Conservation (phyloP, 2,888 invertebrate genomes). For the Limnephilus auricula region DNA sequence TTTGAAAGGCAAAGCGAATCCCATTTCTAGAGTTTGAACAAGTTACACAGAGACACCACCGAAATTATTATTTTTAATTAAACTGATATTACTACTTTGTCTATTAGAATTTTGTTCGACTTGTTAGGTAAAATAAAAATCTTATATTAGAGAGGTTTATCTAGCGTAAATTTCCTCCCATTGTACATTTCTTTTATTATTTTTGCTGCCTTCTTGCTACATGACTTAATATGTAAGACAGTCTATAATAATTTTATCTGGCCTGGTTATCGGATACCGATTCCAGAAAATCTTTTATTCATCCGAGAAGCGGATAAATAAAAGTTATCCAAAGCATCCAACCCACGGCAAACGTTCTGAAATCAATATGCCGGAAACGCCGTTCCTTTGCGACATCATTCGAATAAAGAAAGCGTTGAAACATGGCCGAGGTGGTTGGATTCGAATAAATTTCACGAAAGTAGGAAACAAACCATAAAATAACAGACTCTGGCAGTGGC, state of each 20-base stretch:
- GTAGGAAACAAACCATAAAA: slow-evolving; percentile 32
- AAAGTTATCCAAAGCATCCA: background rate
- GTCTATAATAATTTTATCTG: background rate
- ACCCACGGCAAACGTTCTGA: background rate
- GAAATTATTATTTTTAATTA: no score
- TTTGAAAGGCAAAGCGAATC: no score
- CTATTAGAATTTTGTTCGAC: background rate
- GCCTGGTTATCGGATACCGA: background rate
- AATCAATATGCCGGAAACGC: slow-evolving; percentile 23
- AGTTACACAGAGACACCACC: no score
- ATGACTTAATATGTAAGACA: background rate
- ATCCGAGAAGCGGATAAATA: background rate
- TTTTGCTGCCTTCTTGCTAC: background rate
- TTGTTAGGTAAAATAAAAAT: background rate
- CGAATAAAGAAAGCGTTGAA: slow-evolving; percentile 31
- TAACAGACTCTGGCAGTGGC: background rate
- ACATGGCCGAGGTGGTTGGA: background rate
- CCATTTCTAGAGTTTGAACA: no score
- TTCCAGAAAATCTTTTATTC: background rate
- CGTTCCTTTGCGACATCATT: background rate
- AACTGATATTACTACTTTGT: background rate
- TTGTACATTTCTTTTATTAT: background rate
- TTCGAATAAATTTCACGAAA: slow-evolving; percentile 13
- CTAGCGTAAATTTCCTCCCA: background rate
- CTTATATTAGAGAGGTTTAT: background rate